Conservation (phyloP, 2,113 vertebrate species). For the Dipodomys ordii region DNA sequence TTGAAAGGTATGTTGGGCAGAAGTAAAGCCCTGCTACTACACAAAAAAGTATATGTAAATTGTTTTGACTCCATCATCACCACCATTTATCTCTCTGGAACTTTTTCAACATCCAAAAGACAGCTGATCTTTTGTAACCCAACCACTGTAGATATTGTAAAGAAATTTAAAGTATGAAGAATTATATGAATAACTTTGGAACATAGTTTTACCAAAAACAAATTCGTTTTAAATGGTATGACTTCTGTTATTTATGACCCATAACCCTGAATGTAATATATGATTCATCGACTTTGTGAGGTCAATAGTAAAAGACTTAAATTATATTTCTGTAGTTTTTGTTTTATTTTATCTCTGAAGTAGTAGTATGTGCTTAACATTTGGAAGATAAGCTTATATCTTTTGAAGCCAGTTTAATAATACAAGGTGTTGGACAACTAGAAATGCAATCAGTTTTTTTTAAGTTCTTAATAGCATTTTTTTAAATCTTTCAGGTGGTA, state of each 20-base stretch:
- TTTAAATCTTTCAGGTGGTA: slow-evolving; percentile 91
- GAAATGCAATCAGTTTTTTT: slow-evolving; percentile 35
- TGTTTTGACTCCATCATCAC: neutral
- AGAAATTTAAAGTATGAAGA: neutral
- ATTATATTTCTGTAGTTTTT: slow-evolving; percentile 5
- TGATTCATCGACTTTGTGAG: slow-evolving; percentile 38
- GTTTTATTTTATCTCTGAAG: slow-evolving; percentile 60
- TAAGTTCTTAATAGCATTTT: slow-evolving; percentile 50
- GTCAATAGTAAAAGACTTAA: neutral
- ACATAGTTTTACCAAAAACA: neutral
- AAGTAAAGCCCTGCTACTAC: too few species aligned
- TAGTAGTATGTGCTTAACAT: neutral
- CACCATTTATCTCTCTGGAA: neutral
- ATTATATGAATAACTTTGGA: slow-evolving; percentile 33
- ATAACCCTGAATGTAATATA: slow-evolving; percentile 19
- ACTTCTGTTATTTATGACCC: slow-evolving; percentile 20
- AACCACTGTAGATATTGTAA: neutral
- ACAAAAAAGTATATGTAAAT: neutral
- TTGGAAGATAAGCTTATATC: slow-evolving; percentile 40
- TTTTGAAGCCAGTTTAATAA: neutral
- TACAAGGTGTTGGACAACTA: slow-evolving; percentile 33
- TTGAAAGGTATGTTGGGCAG: too few species aligned
- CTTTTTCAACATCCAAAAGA: slow-evolving; percentile 8
- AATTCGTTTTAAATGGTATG: slow-evolving; percentile 29
- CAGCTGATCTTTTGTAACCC: slow-evolving; percentile 28